Base-by-base conservation (phyloP, 2,113 vertebrate genomes). In the Callipepla squamata region DNA sequence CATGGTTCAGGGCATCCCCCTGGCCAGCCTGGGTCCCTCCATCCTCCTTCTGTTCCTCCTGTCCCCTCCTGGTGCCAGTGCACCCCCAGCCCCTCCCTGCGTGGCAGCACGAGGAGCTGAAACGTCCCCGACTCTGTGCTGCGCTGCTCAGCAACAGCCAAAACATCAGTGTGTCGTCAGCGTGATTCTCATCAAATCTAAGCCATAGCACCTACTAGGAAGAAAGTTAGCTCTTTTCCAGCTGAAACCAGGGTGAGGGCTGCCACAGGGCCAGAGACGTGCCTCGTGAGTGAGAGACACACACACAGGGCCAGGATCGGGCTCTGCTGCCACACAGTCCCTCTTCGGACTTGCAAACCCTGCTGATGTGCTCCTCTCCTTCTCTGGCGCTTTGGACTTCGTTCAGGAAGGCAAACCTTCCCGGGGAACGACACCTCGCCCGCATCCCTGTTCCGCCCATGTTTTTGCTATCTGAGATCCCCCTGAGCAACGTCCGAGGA, bases 391-490 rank as follows among this genome's bases (percentile, higher is more conserved):
- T 94, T 34, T 42, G 42, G 50, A 23, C 5, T 1, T 70, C 53
- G 55, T 67, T 58, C 45, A 34, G 38, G 68, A 23, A 76, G 25
- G n/a, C 11, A 32, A 89, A 82, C 26, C 47, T 69, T 73, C 40
- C 45, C 66, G 70, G 53, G 45, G 75, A 91, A 44, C 22, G 36
- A 80, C 32, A 53, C 48, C 73, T 67, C 57, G 42, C 45, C 75
- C 23, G 9, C 19, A 13, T 72, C 79, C 50, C 76, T 11, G 34
- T 70, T 77, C 45, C 34, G 26, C 16, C 30, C 11, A 30, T 44
- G 82, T 67, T 26, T 94, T 92, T 91, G 51, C 68, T 80, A 87
- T 75, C 42, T 78, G 61, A 17, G 17, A 79, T 93, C 85, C 77
- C 91, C 89, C 88, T 55, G 87, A 87, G 78, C 87, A 93, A 87